Conservation (phyloP, 1,140 invertebrate species). For the Drosophila grimshawi region DNA sequence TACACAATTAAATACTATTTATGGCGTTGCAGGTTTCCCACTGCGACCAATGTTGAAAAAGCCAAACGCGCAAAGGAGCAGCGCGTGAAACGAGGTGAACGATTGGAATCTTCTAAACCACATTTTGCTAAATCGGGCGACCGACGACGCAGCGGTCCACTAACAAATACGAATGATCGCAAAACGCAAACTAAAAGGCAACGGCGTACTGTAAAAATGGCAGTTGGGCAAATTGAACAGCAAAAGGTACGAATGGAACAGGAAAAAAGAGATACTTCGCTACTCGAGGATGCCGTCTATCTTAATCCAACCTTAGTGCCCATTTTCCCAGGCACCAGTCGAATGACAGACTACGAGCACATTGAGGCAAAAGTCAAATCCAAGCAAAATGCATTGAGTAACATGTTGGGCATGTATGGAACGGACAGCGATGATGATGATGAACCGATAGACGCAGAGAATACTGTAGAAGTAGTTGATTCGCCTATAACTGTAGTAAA, state of each 20-base stretch:
- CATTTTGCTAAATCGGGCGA: conserved; percentile 84
- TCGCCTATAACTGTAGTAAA: not conserved
- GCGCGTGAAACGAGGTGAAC: conserved; percentile 88
- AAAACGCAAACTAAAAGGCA: conserved; percentile 11
- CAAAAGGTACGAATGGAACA: not conserved
- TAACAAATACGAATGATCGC: conserved; percentile 4
- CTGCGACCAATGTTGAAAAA: conserved; percentile 89
- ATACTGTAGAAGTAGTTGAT: not conserved
- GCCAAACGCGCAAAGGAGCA: conserved; percentile 88
- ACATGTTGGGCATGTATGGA: conserved; percentile 74
- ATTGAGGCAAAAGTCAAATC: conserved; percentile 27
- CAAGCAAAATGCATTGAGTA: conserved; percentile 48
- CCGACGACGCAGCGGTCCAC: conserved; percentile 46
- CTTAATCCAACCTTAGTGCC: not conserved
- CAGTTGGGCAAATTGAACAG: not conserved
- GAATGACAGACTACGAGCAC: conserved; percentile 67
- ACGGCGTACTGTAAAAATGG: not conserved
- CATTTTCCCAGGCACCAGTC: conserved; percentile 66
- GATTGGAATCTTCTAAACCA: conserved; percentile 85
- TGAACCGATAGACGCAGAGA: not conserved
- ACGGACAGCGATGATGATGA: conserved; percentile 65
- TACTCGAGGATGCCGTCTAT: not conserved
- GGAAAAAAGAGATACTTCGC: not conserved
- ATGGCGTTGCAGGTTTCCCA: conserved; percentile 86
- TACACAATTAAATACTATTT: not conserved